These are phyloP conservation scores for Eupsittula cactorum DNA, from an alignment of 2,113 vertebrate genomes.

Conservation along the genomic window DNA sequence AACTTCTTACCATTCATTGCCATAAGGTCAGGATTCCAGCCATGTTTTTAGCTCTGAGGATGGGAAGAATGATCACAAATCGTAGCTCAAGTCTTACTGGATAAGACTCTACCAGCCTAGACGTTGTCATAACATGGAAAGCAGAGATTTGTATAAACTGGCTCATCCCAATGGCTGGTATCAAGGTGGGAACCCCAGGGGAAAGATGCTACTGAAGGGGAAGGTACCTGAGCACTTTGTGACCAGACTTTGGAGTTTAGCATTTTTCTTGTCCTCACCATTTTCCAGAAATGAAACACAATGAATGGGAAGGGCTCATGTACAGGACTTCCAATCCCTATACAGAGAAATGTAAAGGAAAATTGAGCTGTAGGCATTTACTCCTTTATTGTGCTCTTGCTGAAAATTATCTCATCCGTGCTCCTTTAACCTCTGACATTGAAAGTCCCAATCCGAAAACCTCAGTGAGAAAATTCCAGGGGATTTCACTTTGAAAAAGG, in stretches of 20 bases:
- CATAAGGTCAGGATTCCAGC: background rate
- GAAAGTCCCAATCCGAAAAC: background rate
- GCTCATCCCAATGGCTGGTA: background rate
- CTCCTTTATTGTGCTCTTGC: background rate
- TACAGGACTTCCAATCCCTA: background rate
- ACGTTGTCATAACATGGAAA: background rate
- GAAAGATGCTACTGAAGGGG: background rate
- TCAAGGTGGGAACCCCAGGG: background rate
- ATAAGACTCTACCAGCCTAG: background rate
- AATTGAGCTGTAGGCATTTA: background rate
- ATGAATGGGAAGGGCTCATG: background rate
- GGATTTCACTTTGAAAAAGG: background rate
- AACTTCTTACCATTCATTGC: background rate
- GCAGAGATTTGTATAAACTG: background rate
- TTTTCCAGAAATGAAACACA: background rate
- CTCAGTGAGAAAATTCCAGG: background rate
- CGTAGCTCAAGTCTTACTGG: rapidly evolving
- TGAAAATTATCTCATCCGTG: background rate
- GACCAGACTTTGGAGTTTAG: background rate
- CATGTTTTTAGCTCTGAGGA: background rate
- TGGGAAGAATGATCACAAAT: background rate
- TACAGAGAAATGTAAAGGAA: background rate
- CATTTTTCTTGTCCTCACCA: background rate
- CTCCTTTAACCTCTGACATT: background rate
- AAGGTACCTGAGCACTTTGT: background rate